Percentiles rank a stretch among this genome's conserved stretches.
These are phyloP conservation scores for Podarcis raffonei DNA, from an alignment of 2,113 vertebrate genomes.

Conservation along the genomic window DNA sequence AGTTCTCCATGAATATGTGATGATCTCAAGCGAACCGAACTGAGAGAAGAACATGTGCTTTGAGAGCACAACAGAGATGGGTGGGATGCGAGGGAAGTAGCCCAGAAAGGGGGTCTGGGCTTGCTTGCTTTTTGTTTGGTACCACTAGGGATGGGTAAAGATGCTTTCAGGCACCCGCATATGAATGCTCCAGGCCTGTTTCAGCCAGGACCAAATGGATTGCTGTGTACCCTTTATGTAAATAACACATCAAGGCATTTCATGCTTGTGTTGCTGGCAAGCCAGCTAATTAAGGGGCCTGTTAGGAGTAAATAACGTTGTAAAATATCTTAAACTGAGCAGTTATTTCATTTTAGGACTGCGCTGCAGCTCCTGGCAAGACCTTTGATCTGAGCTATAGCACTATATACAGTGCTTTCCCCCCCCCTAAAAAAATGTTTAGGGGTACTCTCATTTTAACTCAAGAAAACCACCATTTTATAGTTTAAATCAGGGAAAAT, in stretches of 20 bases:
- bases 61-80: background rate
- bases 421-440: too few species aligned
- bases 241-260: background rate
- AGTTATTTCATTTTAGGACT: background rate
- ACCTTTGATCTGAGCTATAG: background rate
- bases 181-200: background rate
- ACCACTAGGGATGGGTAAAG: slow-evolving; percentile 23
- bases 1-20: slow-evolving; percentile 47
- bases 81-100: background rate
- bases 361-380: background rate
- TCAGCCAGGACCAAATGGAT: background rate
- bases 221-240: background rate
- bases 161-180: too few species aligned
- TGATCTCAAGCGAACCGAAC: slow-evolving; percentile 32
- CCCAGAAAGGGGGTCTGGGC: background rate
- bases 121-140: background rate
- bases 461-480: too few species aligned
- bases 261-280: background rate
- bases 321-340: background rate
- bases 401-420: background rate
- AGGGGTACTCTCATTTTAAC: too few species aligned
- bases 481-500: too few species aligned
- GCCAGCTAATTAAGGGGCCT: background rate
- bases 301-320: background rate
- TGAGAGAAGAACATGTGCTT: slow-evolving; percentile 2